phyloP scores from a whole-genome alignment of 2,797 vertebrate species.

The Morus bassanus region DNA sequence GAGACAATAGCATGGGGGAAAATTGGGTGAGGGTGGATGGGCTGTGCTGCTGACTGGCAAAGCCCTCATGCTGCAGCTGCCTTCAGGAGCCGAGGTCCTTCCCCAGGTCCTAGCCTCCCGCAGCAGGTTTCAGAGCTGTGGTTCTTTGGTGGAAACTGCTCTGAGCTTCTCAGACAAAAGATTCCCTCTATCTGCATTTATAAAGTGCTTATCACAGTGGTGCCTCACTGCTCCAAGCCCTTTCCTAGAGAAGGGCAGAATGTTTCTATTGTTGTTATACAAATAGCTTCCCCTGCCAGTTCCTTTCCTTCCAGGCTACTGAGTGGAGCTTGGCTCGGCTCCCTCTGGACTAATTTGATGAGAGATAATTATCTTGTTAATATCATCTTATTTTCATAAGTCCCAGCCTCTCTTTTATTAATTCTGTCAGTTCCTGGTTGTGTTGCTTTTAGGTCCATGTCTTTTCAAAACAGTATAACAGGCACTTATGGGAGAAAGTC shows the following conservation, averaged over 20 bases:
- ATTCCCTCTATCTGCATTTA: conserved; percentile 1
- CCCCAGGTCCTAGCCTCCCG: neutral
- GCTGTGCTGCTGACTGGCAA: neutral
- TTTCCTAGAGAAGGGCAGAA: conserved; percentile 45
- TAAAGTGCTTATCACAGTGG: neutral
- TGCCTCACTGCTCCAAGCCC: conserved; percentile 24
- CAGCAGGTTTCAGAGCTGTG: neutral
- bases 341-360: conserved; percentile 67
- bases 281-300: conserved; percentile 62
- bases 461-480: conserved; percentile 50
- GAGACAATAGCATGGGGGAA: neutral
- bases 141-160: neutral
- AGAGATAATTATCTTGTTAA: conserved; percentile 72
- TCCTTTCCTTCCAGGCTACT: conserved; percentile 63
- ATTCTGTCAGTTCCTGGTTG: conserved; percentile 56
- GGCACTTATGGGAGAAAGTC: conserved; percentile 49
- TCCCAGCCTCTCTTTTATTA: conserved; percentile 65
- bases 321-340: conserved; percentile 52
- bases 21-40: neutral
- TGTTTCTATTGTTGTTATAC: conserved; percentile 57
- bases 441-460: conserved; percentile 44
- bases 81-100: neutral
- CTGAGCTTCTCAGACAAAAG: conserved; percentile 26
- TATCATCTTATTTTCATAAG: conserved; percentile 67
- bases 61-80: neutral